These are phyloP conservation scores for Lochmaea capreae DNA, from an alignment of 2,888 invertebrate species.

Conservation along the genomic window DNA sequence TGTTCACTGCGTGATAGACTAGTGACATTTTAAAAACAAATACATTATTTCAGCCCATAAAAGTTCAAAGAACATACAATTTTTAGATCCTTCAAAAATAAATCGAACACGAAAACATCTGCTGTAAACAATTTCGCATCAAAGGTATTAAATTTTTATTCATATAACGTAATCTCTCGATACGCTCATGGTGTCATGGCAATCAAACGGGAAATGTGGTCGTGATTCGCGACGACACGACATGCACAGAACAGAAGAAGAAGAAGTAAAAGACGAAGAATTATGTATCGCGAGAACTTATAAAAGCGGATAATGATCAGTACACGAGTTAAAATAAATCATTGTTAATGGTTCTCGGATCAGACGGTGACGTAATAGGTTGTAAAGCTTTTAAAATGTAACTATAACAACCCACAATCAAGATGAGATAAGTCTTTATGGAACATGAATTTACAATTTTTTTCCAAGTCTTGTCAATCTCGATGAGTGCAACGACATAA, in stretches of 20 bases:
- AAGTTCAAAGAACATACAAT: background rate
- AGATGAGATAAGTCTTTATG: conserved; percentile 17
- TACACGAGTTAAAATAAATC: conserved; percentile 34
- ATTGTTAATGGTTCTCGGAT: conserved; percentile 32
- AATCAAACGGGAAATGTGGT: conserved; percentile 26
- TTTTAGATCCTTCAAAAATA: background rate
- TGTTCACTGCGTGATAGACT: too few relatives aligned
- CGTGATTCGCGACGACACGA: conserved; percentile 34
- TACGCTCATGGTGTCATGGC: conserved; percentile 20
- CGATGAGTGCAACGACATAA: conserved; percentile 3
- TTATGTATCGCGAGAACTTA: conserved; percentile 32
- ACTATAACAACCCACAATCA: conserved; percentile 20
- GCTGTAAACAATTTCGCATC: background rate
- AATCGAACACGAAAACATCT: background rate
- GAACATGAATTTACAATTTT: conserved; percentile 9
- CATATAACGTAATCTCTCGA: conserved; percentile 1
- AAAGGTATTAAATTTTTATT: background rate
- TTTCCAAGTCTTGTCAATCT: background rate
- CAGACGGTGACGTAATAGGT: conserved; percentile 29
- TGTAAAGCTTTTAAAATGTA: conserved; percentile 26
- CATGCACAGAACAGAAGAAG: conserved; percentile 31
- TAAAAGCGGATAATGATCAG: conserved; percentile 35
- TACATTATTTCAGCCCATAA: too few relatives aligned
- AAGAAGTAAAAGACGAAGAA: conserved; percentile 29
- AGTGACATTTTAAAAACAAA: too few relatives aligned